These are phyloP conservation scores for Paedocypris sp. DNA, from an alignment of 2,113 vertebrate genomes.

Conservation along the genomic window DNA sequence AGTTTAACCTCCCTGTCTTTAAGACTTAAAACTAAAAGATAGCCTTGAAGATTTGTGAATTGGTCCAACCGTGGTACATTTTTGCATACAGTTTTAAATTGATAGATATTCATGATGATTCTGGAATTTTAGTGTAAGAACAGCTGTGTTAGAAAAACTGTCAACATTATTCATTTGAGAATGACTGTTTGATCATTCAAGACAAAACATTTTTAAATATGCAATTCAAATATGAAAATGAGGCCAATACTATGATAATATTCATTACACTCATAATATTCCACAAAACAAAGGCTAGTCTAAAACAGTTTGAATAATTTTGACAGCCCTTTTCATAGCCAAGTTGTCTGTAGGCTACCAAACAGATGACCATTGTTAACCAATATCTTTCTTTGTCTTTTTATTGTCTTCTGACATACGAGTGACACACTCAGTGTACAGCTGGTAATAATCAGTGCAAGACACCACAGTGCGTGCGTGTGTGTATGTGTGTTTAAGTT, in stretches of 20 bases:
- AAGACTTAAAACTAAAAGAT: too few relatives aligned
- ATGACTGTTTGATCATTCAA: too few relatives aligned
- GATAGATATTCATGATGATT: too few relatives aligned
- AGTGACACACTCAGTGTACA: slow-evolving; percentile 31
- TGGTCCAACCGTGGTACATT: too few relatives aligned
- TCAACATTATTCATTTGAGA: too few relatives aligned
- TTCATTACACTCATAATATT: slow-evolving; percentile 21
- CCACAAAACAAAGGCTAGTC: slow-evolving; percentile 32
- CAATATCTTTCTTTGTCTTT: slow-evolving; percentile 39
- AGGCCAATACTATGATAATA: slow-evolving; percentile 15
- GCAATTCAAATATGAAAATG: slow-evolving; percentile 16
- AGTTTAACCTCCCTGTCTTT: too few relatives aligned
- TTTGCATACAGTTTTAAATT: too few relatives aligned
- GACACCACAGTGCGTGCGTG: too few relatives aligned
- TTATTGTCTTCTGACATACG: slow-evolving; percentile 38
- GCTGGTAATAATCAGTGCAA: slow-evolving; percentile 20
- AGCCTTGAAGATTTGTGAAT: too few relatives aligned
- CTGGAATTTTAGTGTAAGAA: not conserved
- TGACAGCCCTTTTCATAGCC: slow-evolving; percentile 43
- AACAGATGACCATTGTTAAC: slow-evolving; percentile 46
- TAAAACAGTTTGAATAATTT: slow-evolving; percentile 40
- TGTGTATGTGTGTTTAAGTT: too few relatives aligned
- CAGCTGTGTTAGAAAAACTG: slow-evolving; percentile 19
- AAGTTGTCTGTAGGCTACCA: slow-evolving; percentile 32
- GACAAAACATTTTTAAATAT: too few relatives aligned